Base-by-base conservation (phyloP, 1,140 invertebrate genomes). In the Venustaconcha ellipsiformis region DNA sequence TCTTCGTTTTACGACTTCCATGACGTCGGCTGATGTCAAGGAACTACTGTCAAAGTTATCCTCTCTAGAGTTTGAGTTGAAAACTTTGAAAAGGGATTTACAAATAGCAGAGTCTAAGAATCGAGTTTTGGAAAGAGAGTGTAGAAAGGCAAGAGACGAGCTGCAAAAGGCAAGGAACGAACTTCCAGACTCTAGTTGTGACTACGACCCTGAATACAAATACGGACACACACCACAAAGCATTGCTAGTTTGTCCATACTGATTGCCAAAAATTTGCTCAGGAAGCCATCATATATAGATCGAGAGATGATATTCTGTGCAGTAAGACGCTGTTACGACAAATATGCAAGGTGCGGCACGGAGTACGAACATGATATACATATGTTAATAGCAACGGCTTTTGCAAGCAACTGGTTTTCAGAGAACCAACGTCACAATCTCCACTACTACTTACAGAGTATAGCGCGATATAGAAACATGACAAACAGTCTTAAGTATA, bases 301-400 rank as follows among this genome's bases (percentile, higher is more conserved):
- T 62, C 79, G 80, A 11, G 82, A 83, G 60, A 74, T 76, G 23
- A 84, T 87, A 57, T 89, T 88, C 71, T 64, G 30, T 26, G 78
- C 83, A 4, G 71, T 88, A 0, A 79, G 82, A 56, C 74, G 79
- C 4, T 88, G 83, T 62, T 87, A 87, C 63, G 86, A 86, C 20
- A 77, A 83, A 57, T 84, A 83, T 55, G 73, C 82, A 15, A 68
- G 83, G 1, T 76, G 80, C 69, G 74, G 80, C 18, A 79, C 67
- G 13, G 78, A 83, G 23, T 82, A 71, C 60, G 81, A 83, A 66
- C 81, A 87, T 58, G 87, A 88, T 72, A 83, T 88, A 6, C 86
- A 89, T 70, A 87, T 89, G 87, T 80, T 89, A 1, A 69, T 88
- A n/a, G 87, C 88, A 17, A 88, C 86, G 14, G 80, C 88, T 0